phyloP scores from a whole-genome alignment of 2,797 vertebrate species.

The Enteromius afrohamiltoni region DNA sequence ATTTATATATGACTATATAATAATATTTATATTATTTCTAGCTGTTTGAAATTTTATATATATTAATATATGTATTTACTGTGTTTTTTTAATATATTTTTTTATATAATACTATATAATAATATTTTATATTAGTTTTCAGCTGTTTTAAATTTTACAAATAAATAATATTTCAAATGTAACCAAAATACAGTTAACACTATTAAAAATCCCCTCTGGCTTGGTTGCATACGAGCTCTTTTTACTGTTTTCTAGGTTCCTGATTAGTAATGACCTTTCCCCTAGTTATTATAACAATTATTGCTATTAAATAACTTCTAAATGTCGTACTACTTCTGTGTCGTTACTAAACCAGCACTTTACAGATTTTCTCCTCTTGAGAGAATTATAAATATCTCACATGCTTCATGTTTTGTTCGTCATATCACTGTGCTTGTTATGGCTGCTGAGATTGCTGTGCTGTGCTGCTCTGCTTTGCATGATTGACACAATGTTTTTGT shows the following conservation, averaged over 20 bases:
- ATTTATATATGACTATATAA: not conserved
- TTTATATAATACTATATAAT: not conserved
- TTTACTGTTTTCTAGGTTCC: not conserved
- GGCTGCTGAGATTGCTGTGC: conserved; percentile 56
- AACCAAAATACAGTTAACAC: not conserved
- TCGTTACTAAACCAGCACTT: conserved; percentile 11
- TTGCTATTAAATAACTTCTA: not conserved
- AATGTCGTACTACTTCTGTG: not conserved
- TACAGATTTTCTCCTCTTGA: not conserved
- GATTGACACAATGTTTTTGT: conserved; percentile 80
- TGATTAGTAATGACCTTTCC: not conserved
- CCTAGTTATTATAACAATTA: not conserved
- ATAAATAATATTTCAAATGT: not conserved
- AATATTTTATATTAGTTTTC: not conserved
- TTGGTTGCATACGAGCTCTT: not conserved
- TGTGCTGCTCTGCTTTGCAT: conserved; percentile 78
- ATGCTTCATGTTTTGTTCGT: conserved; percentile 19
- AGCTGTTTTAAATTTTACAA: not conserved
- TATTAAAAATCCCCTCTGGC: not conserved
- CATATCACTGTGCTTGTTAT: conserved; percentile 40
- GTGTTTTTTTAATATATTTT: not conserved
- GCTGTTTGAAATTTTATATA: too few species aligned
- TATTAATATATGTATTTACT: not conserved
- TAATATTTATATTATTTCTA: not conserved
- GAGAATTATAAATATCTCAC: conserved; percentile 9